These are phyloP conservation scores for Zaprionus lachaisei DNA, from an alignment of 1,140 invertebrate genomes.

Conservation along the genomic window DNA sequence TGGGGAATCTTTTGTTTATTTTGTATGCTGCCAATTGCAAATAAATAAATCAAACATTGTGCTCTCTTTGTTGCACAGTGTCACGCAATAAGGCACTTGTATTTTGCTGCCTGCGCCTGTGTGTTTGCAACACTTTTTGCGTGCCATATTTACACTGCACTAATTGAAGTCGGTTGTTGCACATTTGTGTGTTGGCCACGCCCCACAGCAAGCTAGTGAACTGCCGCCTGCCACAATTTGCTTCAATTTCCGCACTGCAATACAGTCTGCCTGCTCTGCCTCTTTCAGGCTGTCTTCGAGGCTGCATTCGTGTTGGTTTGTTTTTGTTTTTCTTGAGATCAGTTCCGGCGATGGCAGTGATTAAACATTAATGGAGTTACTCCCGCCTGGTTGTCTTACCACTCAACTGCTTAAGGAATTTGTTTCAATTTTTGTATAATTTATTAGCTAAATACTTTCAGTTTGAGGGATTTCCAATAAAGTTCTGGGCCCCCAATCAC, in stretches of 20 bases:
- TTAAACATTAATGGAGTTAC: conserved; percentile 42
- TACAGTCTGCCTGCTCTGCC: neutral
- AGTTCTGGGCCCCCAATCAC: conserved; percentile 62
- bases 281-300: neutral
- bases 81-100: conserved; percentile 6
- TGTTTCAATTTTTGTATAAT: conserved; percentile 83
- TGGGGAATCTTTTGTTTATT: neutral
- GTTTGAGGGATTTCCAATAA: conserved; percentile 60
- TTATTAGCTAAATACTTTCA: conserved; percentile 83
- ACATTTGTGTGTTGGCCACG: neutral
- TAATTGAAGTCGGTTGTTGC: conserved; percentile 64
- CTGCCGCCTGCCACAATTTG: conserved; percentile 39
- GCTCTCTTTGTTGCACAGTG: conserved; percentile 17
- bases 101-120: conserved; percentile 4
- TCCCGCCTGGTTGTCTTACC: conserved; percentile 18
- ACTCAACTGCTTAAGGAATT: conserved; percentile 76
- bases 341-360: conserved; percentile 21
- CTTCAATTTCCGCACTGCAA: conserved; percentile 60
- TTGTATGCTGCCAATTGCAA: neutral
- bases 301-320: neutral
- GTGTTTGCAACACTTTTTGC: conserved; percentile 34
- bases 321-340: neutral
- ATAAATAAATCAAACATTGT: neutral
- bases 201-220: conserved; percentile 16
- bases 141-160: conserved; percentile 45